Base-by-base conservation (phyloP, 2,113 vertebrate genomes). In the Ciconia stormi region DNA sequence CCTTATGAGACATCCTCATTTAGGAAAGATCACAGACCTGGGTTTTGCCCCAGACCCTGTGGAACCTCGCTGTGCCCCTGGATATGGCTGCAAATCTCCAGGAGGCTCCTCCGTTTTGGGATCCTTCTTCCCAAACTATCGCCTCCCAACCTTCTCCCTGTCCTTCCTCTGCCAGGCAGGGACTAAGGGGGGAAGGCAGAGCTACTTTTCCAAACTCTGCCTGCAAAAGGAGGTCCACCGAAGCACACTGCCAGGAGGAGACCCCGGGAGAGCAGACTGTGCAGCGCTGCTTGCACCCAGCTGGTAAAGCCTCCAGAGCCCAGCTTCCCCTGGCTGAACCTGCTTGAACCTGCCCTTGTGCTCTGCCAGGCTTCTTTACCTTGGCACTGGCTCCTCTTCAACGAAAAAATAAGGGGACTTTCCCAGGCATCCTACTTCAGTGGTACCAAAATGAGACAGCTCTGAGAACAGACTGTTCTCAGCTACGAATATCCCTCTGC, bases 1-100 rank as follows among this genome's bases (percentile, higher is more conserved):
- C 3, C 0, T 67, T 82, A 36, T 85, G 79, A 97, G 67, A 82
- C 92, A 92, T 74, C 50, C 90, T 94, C 94, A 74, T 93, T 94
- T 94, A 74, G 82, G 44, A 91, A 96, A 96, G 96, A 96, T 96
- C 92, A 94, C 71, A 96, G 85, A 63, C 56, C 84, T 80, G n/a
- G 4, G 58, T 72, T 95, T 93, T 96, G 82, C 93, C 61, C 59
- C 55, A 95, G 83, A 94, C 86, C 93, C 83, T 50, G 38, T 56
- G 72, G 91, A 96, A 96, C 93, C 76, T 87, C 2, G 0, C 72
- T 84, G 72, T 71, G 65, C 72, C 72, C 83, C 81, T 84, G 91
- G 93, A 74, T 82, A 89, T 2, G n/a, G 86, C 87, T 93, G 66
- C 29, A 93, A 40, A 82, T 58, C 83, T 89, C 76, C 72, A 83